Percentiles rank a stretch among this genome's conserved stretches.
phyloP scores from a whole-genome alignment of 2,113 vertebrate genomes.

The Platysteira castanea region DNA sequence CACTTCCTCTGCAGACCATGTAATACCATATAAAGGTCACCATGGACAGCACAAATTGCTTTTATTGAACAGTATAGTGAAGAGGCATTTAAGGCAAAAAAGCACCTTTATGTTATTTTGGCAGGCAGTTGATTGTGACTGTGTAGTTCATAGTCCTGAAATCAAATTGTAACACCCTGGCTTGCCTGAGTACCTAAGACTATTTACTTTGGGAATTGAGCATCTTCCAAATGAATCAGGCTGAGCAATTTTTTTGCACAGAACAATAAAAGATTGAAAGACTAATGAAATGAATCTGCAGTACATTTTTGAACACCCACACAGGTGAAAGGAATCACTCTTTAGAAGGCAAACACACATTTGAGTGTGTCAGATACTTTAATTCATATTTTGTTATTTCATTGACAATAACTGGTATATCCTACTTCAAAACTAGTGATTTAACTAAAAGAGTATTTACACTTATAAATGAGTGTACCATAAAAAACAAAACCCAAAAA shows the following conservation, averaged over 20 bases:
- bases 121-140: not conserved
- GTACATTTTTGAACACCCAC: not conserved
- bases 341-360: not conserved
- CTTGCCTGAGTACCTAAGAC: not conserved
- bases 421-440: not conserved
- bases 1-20: not conserved
- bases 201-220: conserved; percentile 4
- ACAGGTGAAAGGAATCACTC: not conserved
- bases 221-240: conserved; percentile 15
- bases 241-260: conserved; percentile 2
- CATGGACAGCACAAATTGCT: conserved; percentile 1
- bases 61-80: conserved; percentile 36
- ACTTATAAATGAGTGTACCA: not conserved
- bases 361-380: not conserved
- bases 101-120: conserved; percentile 2
- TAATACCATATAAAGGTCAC: conserved; percentile 32
- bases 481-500: not conserved
- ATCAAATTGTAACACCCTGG: not conserved
- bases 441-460: not conserved
- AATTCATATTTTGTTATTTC: not conserved
- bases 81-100: conserved; percentile 30
- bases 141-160: not conserved
- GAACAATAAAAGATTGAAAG: not conserved
- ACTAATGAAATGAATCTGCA: conserved; percentile 25
- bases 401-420: not conserved